A percentile compares a stretch with the other conserved stretches of the same genome.
These are phyloP conservation scores for Momotus momota DNA, from an alignment of 2,797 vertebrate species.

Conservation along the genomic window DNA sequence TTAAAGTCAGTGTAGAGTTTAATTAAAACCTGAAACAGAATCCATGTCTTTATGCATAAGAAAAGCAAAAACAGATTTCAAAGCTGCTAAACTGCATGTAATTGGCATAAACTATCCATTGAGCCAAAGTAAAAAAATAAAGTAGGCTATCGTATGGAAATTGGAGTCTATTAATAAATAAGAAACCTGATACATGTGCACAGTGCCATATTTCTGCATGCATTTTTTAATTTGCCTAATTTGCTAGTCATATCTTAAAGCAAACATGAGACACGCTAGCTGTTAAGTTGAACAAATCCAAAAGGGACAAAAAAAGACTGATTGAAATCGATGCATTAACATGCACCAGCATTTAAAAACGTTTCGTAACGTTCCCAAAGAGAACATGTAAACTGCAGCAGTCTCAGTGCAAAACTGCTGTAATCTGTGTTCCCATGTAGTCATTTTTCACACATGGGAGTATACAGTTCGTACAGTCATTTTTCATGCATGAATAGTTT, in stretches of 20 bases:
- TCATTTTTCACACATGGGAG: neutral
- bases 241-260: conserved; percentile 23
- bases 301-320: conserved; percentile 24
- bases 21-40: conserved; percentile 74
- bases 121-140: neutral
- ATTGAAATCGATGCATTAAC: conserved; percentile 27
- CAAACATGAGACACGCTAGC: conserved; percentile 37
- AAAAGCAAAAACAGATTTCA: conserved; percentile 61
- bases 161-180: conserved; percentile 45
- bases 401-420: neutral
- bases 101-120: conserved; percentile 54
- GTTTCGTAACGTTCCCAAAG: conserved; percentile 42
- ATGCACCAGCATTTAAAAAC: conserved; percentile 47
- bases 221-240: conserved; percentile 52
- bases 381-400: conserved; percentile 31
- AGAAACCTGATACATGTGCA: conserved; percentile 8
- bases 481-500: conserved; percentile 62
- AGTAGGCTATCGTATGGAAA: conserved; percentile 7
- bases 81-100: conserved; percentile 44
- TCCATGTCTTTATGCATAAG: conserved; percentile 36
- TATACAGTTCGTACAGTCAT: conserved; percentile 31
- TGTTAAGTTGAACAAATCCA: conserved; percentile 14
- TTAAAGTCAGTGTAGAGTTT: conserved; percentile 73
- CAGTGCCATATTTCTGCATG: neutral
- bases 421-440: conserved; percentile 27